Base-by-base conservation (phyloP, 1,140 invertebrate species). In the Dendrolimus kikuchii region DNA sequence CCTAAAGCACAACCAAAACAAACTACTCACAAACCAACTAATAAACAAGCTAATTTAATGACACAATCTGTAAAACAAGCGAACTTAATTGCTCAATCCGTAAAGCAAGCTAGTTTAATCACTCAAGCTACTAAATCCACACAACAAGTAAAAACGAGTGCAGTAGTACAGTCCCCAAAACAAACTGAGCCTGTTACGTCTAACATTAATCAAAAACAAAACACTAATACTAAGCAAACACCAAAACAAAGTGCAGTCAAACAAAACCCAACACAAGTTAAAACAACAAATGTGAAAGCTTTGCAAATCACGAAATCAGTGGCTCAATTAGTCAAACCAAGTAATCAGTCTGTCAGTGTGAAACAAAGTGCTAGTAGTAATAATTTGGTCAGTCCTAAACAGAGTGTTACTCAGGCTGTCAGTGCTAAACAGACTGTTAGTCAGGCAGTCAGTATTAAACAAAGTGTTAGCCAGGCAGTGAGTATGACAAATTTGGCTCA, bases 31-130 rank as follows among this genome's bases (percentile, higher is more conserved):
- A 66, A 58, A 50, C 43, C 61, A 57, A 59, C 44, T 4, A 56
- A 38, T 10, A 62, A 68, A 45, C 59, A 69, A 48, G 52, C 60
- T 2, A 53, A 46, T 5, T 51, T 66, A 0, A 66, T 68, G 57
- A 62, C 65, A 0, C 60, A 71, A 39, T 71, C 73, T 37, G 60
- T 63, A 1, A 77, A 77, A 42, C 74, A 72, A 57, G 61, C 68
- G 0, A 74, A 64, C 9, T 40, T 74, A 5, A 60, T 74, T 36
- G 62, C 71, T 2, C 68, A 77, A 46, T 60, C 74, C 4, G 69
- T 66, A 5, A 68, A 68, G 36, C 58, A 68, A 53, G 62, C 59
- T 6, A 67, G 40, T 6, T 40, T 65, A 6, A 60, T 62, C n/a
- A 55, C 57, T 7, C 70, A 73, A 38, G 49, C 68, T 23, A 23